These are phyloP conservation scores for Thymelicus acteon DNA, from an alignment of 2,888 invertebrate species.

Conservation along the genomic window DNA sequence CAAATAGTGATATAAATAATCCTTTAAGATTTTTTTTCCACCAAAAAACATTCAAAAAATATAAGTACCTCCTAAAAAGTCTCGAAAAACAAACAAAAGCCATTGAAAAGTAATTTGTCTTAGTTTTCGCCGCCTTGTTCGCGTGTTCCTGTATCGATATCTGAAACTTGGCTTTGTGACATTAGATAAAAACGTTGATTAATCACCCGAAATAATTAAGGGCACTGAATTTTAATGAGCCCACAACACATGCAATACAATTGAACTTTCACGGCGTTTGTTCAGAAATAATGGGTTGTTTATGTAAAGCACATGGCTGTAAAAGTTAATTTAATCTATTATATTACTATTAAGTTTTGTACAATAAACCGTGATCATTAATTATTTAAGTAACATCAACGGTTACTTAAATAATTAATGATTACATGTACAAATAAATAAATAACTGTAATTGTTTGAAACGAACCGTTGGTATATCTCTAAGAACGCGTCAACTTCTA, in stretches of 20 bases:
- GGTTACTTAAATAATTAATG: no score
- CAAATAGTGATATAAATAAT: no score
- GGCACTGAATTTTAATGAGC: constrained; percentile 32
- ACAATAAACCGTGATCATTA: background rate
- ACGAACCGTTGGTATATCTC: no score
- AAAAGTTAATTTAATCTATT: background rate
- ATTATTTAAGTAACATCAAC: no score
- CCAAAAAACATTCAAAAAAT: background rate
- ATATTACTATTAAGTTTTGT: no score
- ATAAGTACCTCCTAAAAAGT: constrained; percentile 2
- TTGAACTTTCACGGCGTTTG: constrained; percentile 24
- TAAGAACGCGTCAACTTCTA: no score
- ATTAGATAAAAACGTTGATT: constrained; percentile 50
- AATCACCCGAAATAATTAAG: constrained; percentile 41
- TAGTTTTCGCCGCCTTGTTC: constrained; percentile 28
- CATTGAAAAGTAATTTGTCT: constrained; percentile 31
- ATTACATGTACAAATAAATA: no score
- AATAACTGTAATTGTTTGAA: no score
- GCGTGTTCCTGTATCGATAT: constrained; percentile 33
- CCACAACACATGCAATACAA: constrained; percentile 32
- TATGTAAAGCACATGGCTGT: background rate
- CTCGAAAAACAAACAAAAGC: constrained; percentile 1
- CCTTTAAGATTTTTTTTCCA: no score
- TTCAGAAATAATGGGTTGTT: constrained; percentile 30
- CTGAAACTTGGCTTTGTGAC: constrained; percentile 42